Evolutionary conservation across 2,888 invertebrate genomes (phyloP).

Genomic region (Rugalucina vietnamica): DNA sequence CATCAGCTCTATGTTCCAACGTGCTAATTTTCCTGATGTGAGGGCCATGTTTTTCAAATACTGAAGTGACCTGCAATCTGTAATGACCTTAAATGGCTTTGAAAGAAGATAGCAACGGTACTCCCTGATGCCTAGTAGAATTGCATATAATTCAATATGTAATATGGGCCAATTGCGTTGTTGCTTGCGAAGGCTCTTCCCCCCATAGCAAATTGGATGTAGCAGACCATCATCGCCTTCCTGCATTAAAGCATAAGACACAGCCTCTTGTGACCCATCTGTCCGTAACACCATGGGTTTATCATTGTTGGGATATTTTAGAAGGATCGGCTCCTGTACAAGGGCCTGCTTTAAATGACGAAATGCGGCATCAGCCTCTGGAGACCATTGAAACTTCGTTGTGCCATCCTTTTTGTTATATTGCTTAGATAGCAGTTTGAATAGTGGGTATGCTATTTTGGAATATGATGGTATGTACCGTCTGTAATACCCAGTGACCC

Average conservation of each 20-base stretch:
- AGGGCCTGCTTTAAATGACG: slow-evolving; percentile 27
- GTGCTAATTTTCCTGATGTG: neutral
- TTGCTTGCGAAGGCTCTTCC: neutral
- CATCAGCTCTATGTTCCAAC: slow-evolving; percentile 3
- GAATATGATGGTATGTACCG: slow-evolving; percentile 44
- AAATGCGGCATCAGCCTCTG: slow-evolving; percentile 27
- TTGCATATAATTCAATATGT: slow-evolving; percentile 13
- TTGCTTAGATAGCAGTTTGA: slow-evolving; percentile 41
- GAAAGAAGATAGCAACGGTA: neutral
- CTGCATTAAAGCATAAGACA: neutral
- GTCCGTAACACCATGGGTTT: neutral
- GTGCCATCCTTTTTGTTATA: neutral
- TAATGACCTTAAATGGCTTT: neutral
- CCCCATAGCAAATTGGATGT: neutral
- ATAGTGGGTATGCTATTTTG: slow-evolving; percentile 38
- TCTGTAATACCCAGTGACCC: slow-evolving; percentile 46
- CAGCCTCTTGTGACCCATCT: neutral
- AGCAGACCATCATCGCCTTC: neutral
- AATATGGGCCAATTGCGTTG: slow-evolving; percentile 5
- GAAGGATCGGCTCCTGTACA: neutral
- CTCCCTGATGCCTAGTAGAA: neutral
- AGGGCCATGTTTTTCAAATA: neutral
- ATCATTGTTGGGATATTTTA: neutral
- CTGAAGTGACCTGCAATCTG: neutral
- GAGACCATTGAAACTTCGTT: slow-evolving; percentile 40